These are phyloP conservation scores for Sesamia inferens DNA, from an alignment of 2,888 invertebrate species.

Conservation along the genomic window DNA sequence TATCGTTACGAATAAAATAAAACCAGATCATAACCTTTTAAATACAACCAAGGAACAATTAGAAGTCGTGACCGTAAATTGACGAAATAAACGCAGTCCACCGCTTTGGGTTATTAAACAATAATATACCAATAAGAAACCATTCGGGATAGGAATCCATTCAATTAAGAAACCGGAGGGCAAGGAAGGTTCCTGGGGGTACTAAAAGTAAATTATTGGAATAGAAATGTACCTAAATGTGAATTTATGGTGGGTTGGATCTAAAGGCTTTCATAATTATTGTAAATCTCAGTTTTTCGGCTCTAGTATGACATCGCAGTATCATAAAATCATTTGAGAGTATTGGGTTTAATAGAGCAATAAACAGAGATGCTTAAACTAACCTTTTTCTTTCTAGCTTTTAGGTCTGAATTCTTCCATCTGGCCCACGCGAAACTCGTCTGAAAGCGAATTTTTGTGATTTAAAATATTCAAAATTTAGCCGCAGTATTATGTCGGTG, in stretches of 20 bases:
- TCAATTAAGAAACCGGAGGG: slow-evolving; percentile 51
- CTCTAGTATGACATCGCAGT: background rate
- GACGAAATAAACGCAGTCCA: slow-evolving; percentile 48
- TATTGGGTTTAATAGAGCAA: background rate
- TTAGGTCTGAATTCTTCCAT: background rate
- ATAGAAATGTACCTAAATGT: slow-evolving; percentile 15
- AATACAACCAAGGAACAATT: slow-evolving; percentile 43
- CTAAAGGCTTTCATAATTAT: background rate
- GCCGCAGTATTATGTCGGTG: too few relatives aligned
- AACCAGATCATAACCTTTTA: slow-evolving; percentile 36
- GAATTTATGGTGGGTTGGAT: background rate
- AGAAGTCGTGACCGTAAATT: slow-evolving; percentile 52
- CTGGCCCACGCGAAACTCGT: background rate
- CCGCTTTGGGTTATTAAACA: slow-evolving; percentile 48
- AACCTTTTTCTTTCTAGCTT: background rate
- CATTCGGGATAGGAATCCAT: slow-evolving; percentile 54
- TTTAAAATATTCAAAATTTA: too few relatives aligned
- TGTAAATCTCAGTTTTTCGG: background rate
- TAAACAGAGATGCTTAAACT: background rate
- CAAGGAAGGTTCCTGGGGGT: slow-evolving; percentile 6
- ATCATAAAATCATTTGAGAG: background rate
- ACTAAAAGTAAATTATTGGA: slow-evolving; percentile 41
- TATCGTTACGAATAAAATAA: slow-evolving; percentile 16
- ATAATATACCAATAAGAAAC: slow-evolving; percentile 53
- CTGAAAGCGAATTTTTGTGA: too few relatives aligned